Base-by-base conservation (phyloP, 2,888 invertebrate genomes). In the Melangyna quadrimaculata region DNA sequence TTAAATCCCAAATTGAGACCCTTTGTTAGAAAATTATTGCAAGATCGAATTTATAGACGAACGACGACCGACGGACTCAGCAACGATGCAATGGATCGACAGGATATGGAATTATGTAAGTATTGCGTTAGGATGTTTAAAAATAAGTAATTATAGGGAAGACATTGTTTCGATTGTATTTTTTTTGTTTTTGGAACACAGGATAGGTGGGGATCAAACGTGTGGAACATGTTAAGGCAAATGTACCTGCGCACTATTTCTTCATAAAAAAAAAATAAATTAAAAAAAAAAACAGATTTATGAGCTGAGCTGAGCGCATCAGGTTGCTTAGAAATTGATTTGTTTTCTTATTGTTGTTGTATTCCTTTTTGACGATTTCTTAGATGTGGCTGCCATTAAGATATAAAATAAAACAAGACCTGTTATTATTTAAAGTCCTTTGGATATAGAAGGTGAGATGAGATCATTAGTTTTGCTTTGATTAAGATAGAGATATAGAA, bases 61-160 rank as follows among this genome's bases (percentile, higher is more conserved):
- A 1, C 22, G n/a, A 14, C 32, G 9, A n/a, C 12, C 24, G 4
- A 4, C 2, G n/a, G n/a, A n/a, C n/a, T n/a, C n/a, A n/a, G n/a
- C n/a, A n/a, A n/a, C 22, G 35, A 22, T 5, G 43, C 17, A n/a
- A n/a, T 32, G 24, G 22, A 1, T 40, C n/a, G 19, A 67, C 78
- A 83, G 83, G 83, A 83, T 83, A 79, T 83, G 73, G 51, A 78
- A 83, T 83, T 79, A 79, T 45, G 45, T 79, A 79, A 32, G 45
- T 83, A 70, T 70, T 83, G 70, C 51, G 74, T 83, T 78, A 74
- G 83, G 78, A 83, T 63, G 73, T 48, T 74, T 70, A 71, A 83
- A 70, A 51, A 55, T 45, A 22, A 70, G 83, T 83, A 83, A 83
- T 83, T 83, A 83, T 79, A 79, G 83, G 79, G 83, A 83, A 83